Percentiles rank a stretch among this genome's conserved stretches.
Evolutionary conservation across 2,797 vertebrate species (phyloP).

Genomic region (Spinus olivaceus): DNA sequence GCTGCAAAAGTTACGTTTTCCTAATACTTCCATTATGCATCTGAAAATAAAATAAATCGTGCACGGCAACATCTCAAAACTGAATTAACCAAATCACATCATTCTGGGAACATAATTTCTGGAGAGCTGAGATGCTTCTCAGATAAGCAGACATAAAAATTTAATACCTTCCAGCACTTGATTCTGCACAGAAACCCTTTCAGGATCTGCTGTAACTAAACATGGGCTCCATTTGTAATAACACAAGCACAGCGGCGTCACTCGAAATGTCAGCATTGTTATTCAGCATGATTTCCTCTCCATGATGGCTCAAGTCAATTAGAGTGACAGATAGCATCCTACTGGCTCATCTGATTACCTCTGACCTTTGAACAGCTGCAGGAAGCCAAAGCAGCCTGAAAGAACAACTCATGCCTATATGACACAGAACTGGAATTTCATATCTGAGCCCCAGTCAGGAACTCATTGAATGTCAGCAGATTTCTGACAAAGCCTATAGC

Average conservation of each 20-base stretch:
- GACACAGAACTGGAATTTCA: constrained; percentile 62
- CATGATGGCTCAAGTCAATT: constrained; percentile 67
- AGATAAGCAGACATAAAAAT: constrained; percentile 5
- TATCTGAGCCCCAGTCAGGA: constrained; percentile 56
- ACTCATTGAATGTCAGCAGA: constrained; percentile 61
- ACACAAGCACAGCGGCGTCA: neutral
- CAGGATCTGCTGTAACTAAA: neutral
- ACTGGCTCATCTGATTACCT: constrained; percentile 71
- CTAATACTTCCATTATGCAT: neutral
- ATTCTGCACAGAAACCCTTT: neutral
- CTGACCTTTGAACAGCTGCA: constrained; percentile 72
- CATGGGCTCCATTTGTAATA: neutral
- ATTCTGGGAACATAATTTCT: neutral
- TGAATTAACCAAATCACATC: neutral
- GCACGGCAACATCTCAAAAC: neutral
- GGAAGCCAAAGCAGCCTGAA: constrained; percentile 63
- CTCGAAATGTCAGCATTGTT: constrained; percentile 60
- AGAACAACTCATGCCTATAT: constrained; percentile 60
- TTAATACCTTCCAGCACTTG: constrained; percentile 22
- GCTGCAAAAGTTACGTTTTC: neutral
- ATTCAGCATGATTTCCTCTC: constrained; percentile 52
- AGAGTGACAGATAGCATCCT: constrained; percentile 67
- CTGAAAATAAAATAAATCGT: constrained; percentile 16
- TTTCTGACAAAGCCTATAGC: constrained; percentile 60
- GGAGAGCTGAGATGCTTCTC: neutral